Evolutionary conservation across 2,888 invertebrate genomes (phyloP).

Genomic region (Ypsolopha sequella): DNA sequence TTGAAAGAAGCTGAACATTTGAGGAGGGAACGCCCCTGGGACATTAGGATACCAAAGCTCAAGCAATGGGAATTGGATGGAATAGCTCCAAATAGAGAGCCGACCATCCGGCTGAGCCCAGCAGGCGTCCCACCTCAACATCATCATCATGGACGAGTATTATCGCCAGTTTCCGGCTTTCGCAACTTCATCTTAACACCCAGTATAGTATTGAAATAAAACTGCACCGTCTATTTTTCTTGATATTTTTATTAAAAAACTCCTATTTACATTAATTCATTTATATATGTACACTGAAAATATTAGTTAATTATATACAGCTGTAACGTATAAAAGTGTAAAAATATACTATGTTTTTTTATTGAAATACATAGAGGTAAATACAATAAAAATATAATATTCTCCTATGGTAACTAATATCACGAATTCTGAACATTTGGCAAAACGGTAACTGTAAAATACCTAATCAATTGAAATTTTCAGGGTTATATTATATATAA

Average conservation of each 20-base stretch:
- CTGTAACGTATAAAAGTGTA: background rate
- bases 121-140: too few species aligned
- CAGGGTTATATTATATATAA: too few species aligned
- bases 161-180: too few species aligned
- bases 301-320: background rate
- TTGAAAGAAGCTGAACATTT: too few species aligned
- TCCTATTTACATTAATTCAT: slow-evolving; percentile 58
- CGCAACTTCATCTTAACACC: too few species aligned
- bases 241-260: slow-evolving; percentile 16
- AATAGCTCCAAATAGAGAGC: too few species aligned
- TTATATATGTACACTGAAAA: slow-evolving; percentile 9
- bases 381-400: slow-evolving; percentile 12
- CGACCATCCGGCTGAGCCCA: too few species aligned
- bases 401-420: slow-evolving; percentile 64
- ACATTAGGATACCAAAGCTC: too few species aligned
- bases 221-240: background rate
- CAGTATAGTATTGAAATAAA: background rate
- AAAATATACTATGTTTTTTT: background rate
- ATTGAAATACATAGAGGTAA: slow-evolving; percentile 9
- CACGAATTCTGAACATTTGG: slow-evolving; percentile 44
- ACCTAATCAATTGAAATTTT: slow-evolving; percentile 6
- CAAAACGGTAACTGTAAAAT: slow-evolving; percentile 16
- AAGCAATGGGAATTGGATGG: too few species aligned
- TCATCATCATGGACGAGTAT: too few species aligned
- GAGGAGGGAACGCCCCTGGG: too few species aligned